Percentiles rank a stretch among this genome's conserved stretches.
These are phyloP conservation scores for Haliclystus octoradiatus DNA, from an alignment of 30 jellyfish, hydroid and myxozoan species.

Conservation along the genomic window DNA sequence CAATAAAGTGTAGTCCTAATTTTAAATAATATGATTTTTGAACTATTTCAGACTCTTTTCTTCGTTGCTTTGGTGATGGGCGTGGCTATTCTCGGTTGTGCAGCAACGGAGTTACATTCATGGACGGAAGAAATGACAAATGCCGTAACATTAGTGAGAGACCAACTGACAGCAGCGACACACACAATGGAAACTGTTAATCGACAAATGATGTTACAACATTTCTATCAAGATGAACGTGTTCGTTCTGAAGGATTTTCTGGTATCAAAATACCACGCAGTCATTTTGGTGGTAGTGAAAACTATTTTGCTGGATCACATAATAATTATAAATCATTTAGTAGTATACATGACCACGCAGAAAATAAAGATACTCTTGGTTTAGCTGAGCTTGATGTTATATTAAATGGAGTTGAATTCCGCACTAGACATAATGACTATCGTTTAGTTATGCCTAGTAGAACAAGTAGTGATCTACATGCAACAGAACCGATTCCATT, in stretches of 20 bases:
- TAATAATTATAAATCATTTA: constrained; percentile 16
- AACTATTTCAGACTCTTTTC: no score
- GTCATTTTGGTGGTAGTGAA: neutral
- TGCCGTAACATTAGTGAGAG: no score
- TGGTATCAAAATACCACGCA: neutral
- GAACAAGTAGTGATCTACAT: neutral
- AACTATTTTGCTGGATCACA: constrained; percentile 44
- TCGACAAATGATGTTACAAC: neutral
- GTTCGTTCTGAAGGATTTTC: neutral
- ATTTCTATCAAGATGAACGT: neutral
- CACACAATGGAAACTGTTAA: neutral
- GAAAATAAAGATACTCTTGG: constrained; percentile 35
- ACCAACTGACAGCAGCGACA: neutral
- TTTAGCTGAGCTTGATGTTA: constrained; percentile 59
- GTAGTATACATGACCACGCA: constrained; percentile 62
- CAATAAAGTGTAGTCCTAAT: no score
- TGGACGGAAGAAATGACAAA: no score
- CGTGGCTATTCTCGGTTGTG: no score
- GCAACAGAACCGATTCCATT: constrained; percentile 38
- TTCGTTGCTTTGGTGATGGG: no score
- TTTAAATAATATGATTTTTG: no score
- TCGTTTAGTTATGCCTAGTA: constrained; percentile 29
- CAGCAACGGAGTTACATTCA: no score
- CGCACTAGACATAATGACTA: constrained; percentile 77
- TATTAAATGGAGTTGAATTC: constrained; percentile 56